Evolutionary conservation across 2,888 invertebrate species (phyloP), one percentile per base, ranked within the genome.

Genomic region (Mesochorus sp.): DNA sequence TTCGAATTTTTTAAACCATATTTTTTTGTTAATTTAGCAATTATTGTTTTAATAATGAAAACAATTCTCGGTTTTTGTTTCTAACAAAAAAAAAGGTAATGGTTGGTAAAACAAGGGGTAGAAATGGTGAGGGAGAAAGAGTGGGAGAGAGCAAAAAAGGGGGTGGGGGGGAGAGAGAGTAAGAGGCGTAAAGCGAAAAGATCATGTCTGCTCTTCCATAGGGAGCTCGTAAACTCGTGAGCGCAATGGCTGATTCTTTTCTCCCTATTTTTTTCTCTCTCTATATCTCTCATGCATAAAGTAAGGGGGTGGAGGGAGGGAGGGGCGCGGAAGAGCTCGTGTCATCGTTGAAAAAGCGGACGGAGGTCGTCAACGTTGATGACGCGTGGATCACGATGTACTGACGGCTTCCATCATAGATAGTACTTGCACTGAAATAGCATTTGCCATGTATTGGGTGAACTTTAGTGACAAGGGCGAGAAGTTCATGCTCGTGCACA

Each of bases 351-450:
- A 76, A 85, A 85, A 83, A 85, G 87, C 87, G 89, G 87, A 88
- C 86, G 87, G 87, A 88, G 88, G 87, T 90, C 90, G 88, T 90
- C 89, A 90, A 89, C 87, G 88, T 87, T 90, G 89, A 90, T 89
- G 90, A 90, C 86, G 88, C 90, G 89, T 89, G 90, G 89, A 89
- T 90, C 87, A 88, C 87, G 89, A 89, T 88, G 85, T 86, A 88
- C 86, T 83, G 87, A 85, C 86, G 86, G 83, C 84, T 87, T 72
- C 84, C 85, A 86, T 87, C 86, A 84, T 83, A 85, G 83, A 81
- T 68, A 74, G 21, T 17, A 37, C 19, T 19, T 42, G 8, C 26
- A 17, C 44, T 8, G 31, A 2, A 62, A 37, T 57, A 17, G 59
- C 42, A 59, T 59, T 10, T 26, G 21, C 42, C 5, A n/a, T 37